Evolutionary conservation across 2,113 vertebrate genomes (phyloP), one percentile per base, ranked within the genome.

Genomic region (Callopanchax toddi): DNA sequence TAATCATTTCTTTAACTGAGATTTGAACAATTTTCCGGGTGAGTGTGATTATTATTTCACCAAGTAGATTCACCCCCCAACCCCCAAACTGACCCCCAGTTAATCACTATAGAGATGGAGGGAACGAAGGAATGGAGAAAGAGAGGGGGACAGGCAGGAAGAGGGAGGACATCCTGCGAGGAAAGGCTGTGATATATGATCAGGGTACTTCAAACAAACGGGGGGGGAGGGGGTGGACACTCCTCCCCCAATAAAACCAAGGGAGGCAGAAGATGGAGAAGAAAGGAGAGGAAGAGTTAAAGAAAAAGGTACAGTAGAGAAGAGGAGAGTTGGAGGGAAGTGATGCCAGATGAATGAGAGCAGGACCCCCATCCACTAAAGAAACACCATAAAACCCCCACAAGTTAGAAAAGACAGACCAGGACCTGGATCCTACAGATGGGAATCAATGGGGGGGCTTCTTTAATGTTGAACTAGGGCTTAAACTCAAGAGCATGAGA

Each of bases 141-240:
- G 46, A 46, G 52, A 60, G 67, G 69, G 54, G 43, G 64, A 52
- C 74, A 74, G 79, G 67, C 85, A 91, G 88, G 84, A 91, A 90
- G 75, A 85, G 74, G 82, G 88, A 89, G 90, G 86, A 90, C 81
- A 88, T 91, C 86, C 84, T 88, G 85, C 40, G 20, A 85, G 81
- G 78, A 81, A 77, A 74, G 69, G 63, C 74, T 74, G 80, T 90
- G 87, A 90, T 90, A 89, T 90, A 90, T 74, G 86, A 90, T 84
- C 61, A 79, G 78, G 82, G 75, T 57, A 80, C 86, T 87, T 91
- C 82, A 89, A 92, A 90, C 83, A 83, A 59, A 77, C 26, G 40
- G 55, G 59, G 68, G n/a, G 74, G 82, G 71, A 43, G 59, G 79
- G 79, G 82, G 79, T 80, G 79, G 29, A 60, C 60, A 64, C 71